Evolutionary conservation across 2,888 invertebrate genomes (phyloP), one percentile per base, ranked within the genome.

Genomic region (Lasioglossum villosulum): DNA sequence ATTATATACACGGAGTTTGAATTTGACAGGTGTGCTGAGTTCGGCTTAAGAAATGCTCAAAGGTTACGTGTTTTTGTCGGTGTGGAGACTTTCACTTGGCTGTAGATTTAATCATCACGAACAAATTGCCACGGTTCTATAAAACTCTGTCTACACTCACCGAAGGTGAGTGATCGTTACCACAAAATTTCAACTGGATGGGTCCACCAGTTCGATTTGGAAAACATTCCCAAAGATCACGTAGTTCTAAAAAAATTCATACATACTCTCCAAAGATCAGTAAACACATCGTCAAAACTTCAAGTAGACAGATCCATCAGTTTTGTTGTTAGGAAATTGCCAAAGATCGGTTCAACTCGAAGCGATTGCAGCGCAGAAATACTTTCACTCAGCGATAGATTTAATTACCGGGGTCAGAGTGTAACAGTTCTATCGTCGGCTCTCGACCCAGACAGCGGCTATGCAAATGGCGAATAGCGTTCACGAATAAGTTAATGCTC

Each of bases 401-500:
- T 63, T 63, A 63, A 63, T 63, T 63, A 63, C 30, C 30, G 19
- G 63, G 30, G 63, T 75, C 85, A 85, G 79, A 86, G 86, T 83
- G 81, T 80, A 83, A 83, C 79, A 81, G 81, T 83, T 87, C 68
- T 76, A 87, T 79, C 83, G 83, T 71, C 83, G 82, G 80, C 80
- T 75, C 80, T 83, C 75, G 78, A 80, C 66, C 86, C 72, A 75
- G 80, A 68, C 86, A 83, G 78, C 86, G 82, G 83, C 86, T 80
- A 83, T 80, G 86, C 80, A 86, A 87, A 87, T 86, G 82, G 77
- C 70, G 80, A 76, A 82, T 87, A 78, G 77, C 68, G 73, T 23
- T 84, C 80, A 71, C 74, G 78, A 81, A 89, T 88, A 86, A 86
- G 86, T 89, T 89, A 89, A 89, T 89, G 84, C 75, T 84, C 68